Percentiles rank a stretch among this genome's conserved stretches.
Evolutionary conservation across 2,888 invertebrate species (phyloP).

Genomic region (Amiota minor): DNA sequence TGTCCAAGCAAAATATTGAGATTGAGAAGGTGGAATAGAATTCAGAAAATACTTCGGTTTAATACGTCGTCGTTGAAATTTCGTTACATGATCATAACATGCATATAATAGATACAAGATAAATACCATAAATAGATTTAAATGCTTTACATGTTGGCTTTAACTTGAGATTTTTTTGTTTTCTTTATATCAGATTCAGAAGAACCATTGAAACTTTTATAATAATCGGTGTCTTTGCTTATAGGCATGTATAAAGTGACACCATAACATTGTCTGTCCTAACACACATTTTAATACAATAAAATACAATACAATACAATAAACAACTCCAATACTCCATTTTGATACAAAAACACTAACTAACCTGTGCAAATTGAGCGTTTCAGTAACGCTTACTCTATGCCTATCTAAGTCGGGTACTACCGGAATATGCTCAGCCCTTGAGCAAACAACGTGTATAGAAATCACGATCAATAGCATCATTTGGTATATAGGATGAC

Average conservation of each 20-base stretch:
- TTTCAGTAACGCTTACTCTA: no score
- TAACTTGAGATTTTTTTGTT: constrained; percentile 1
- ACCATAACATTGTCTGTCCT: background rate
- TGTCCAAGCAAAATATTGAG: no score
- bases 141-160: constrained; percentile 14
- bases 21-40: no score
- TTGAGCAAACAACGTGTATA: constrained; percentile 71
- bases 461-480: constrained; percentile 72
- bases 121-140: constrained; percentile 1
- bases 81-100: background rate
- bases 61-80: no score
- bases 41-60: no score
- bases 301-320: constrained; percentile 4
- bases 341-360: no score
- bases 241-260: background rate
- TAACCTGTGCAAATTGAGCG: no score
- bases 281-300: constrained; percentile 1
- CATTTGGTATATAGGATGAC: constrained; percentile 71
- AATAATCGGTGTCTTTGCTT: background rate
- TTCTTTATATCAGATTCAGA: background rate
- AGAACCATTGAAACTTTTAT: background rate
- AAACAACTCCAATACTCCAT: background rate
- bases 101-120: background rate
- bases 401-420: no score
- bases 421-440: constrained; percentile 37